Evolutionary conservation across 2,113 vertebrate genomes (phyloP), one percentile per base, ranked within the genome.

Genomic region (Siphamia tubifer): DNA sequence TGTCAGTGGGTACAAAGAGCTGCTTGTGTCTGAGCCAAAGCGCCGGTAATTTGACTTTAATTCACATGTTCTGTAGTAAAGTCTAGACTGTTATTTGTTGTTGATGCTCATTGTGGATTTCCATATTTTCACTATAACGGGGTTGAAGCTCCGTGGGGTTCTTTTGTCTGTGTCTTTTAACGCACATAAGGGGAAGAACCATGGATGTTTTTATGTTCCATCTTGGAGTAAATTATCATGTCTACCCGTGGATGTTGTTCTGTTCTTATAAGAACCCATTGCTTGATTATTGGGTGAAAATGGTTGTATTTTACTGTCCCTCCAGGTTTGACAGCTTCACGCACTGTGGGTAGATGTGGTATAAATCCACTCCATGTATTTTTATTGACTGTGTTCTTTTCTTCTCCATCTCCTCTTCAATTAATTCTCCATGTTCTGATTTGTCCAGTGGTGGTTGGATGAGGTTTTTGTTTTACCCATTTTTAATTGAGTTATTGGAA

Each of bases 401-500:
- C 2, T 53, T 11, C 4, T 24, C 30, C 24, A 39, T 30, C 20
- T 17, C 8, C 12, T 2, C 12, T 13, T 28, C n/a, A 17, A 56
- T 74, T 64, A 42, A 56, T 35, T 35, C 3, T 5, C 3, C 6
- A 10, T 56, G 62, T 75, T 40, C 36, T 17, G 13, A 47, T 31
- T 23, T 36, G 36, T 35, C 27, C 27, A 35, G 63, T 35, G 39
- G 30, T 25, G 10, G 24, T 12, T 43, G 31, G 34, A 10, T 16
- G 54, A 16, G 31, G 4, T 20, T 11, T 16, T 31, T 30, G 2
- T 43, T 48, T 57, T 21, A 27, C 49, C 11, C 5, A 25, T 42
- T 74, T 74, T 74, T 23, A 71, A 79, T 64, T 66, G 47, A 54
- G 55, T 62, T 63, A 69, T 79, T 68, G 55, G 60, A 67, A 67